A percentile compares a stretch with the other conserved stretches of the same genome.
phyloP scores from a whole-genome alignment of 2,113 vertebrate species.

The Tapirus terrestris region DNA sequence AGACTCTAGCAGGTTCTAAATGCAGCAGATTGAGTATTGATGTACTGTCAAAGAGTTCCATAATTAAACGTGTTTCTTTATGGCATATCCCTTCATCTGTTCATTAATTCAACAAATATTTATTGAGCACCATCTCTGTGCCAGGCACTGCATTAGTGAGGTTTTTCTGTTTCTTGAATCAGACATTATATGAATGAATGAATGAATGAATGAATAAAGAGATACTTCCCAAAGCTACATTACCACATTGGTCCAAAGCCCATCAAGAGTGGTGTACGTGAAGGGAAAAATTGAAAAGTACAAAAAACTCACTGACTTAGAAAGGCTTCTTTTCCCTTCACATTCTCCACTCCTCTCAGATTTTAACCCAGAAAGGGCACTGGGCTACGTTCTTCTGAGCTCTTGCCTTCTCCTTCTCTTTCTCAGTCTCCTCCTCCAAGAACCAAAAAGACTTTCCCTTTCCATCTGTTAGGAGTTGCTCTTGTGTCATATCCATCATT shows the following conservation, averaged over 20 bases:
- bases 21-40: slow-evolving; percentile 68
- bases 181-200: neutral
- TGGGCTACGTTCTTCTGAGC: neutral
- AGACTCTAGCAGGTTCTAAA: slow-evolving; percentile 62
- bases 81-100: neutral
- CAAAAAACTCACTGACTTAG: neutral
- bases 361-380: neutral
- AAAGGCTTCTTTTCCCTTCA: neutral
- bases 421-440: neutral
- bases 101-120: slow-evolving; percentile 66
- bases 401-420: neutral
- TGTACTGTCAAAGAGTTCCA: slow-evolving; percentile 54
- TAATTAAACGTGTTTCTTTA: slow-evolving; percentile 77
- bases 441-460: neutral
- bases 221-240: neutral
- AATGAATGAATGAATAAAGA: neutral
- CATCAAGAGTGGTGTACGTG: neutral
- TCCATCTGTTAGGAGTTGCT: neutral
- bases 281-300: neutral
- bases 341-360: neutral
- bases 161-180: slow-evolving; percentile 4
- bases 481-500: neutral
- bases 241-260: neutral
- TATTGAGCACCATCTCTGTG: slow-evolving; percentile 28
- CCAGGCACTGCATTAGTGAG: neutral